Conservation (phyloP, 2,797 vertebrate genomes). For the Smutsia temminckii region DNA sequence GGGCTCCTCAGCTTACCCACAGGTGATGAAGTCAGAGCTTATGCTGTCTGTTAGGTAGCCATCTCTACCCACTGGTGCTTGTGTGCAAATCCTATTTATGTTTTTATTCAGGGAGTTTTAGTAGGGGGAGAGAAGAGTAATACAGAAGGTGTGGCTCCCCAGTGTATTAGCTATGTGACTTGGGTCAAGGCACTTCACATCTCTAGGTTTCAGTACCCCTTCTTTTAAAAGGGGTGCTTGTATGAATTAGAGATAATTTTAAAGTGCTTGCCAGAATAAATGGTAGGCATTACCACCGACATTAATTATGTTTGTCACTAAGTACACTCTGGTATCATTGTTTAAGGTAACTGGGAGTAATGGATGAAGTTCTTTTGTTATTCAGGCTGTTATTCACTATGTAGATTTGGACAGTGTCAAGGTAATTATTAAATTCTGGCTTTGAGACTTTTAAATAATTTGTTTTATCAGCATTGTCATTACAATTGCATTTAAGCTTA, state of each 20-base stretch:
- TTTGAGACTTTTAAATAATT: not conserved
- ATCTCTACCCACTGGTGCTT: not conserved
- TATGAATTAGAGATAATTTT: not conserved
- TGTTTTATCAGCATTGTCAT: not conserved
- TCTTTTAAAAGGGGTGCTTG: not conserved
- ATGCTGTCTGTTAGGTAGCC: not conserved
- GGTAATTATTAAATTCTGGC: not conserved
- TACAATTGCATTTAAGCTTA: not conserved
- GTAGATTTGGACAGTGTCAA: slow-evolving; percentile 13
- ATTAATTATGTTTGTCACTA: not conserved
- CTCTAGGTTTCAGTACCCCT: not conserved
- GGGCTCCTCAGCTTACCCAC: not conserved
- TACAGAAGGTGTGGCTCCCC: not conserved
- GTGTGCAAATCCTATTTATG: not conserved
- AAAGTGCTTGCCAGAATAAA: not conserved
- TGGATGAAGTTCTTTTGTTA: not conserved
- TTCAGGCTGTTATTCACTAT: not conserved
- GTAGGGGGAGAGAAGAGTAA: not conserved
- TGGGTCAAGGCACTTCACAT: not conserved
- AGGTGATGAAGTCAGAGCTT: not conserved
- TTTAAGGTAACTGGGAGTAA: not conserved
- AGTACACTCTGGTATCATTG: not conserved
- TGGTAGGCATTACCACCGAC: not conserved
- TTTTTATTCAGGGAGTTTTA: not conserved
- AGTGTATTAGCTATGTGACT: not conserved